Evolutionary conservation across 1,140 invertebrate genomes (phyloP), one percentile per base, ranked within the genome.

Genomic region (Polyergus mexicanus): DNA sequence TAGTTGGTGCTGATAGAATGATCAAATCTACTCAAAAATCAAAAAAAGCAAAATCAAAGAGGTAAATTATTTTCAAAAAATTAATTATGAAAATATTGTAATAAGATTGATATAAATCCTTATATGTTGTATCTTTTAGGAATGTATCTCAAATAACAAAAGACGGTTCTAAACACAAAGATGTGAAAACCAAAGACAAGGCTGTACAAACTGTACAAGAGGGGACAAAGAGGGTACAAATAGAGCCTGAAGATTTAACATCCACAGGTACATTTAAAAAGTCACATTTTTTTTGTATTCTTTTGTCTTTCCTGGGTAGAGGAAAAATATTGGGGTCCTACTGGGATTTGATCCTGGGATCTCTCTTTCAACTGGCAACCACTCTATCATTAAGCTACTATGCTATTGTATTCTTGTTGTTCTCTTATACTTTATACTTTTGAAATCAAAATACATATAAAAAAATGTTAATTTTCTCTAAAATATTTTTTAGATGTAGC

Each of bases 181-280:
- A 92, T 62, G 91, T 95, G 93, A 92, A 94, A 92, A 89, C 90
- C 85, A 91, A 95, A 89, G 86, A 97, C 83, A 95, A 96, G 86
- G 94, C 93, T 85, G 91, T 95, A 4, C 96, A 97, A 94, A 96
- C 96, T 38, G 76, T 85, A 41, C 77, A 80, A 62, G 95, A 94
- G 71, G 93, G 95, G 51, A n/a, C n/a, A n/a, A n/a, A n/a, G n/a
- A 94, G 95, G 85, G 94, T 93, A 38, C 95, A 95, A 86, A 95
- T 96, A 56, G 94, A 95, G 81, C 94, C 93, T 28, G 95, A 96
- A 88, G 97, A 97, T 92, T 94, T 97, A n/a, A 97, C 96, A 6
- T 96, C 96, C 65, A 96, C 96, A 85, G 93, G 93, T 90, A 94
- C 6, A 22, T 44, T 81, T 71, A 56, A 54, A 22, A 28, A 11